These are phyloP conservation scores for Leptothorax acervorum DNA, from an alignment of 2,888 invertebrate species.

Conservation along the genomic window DNA sequence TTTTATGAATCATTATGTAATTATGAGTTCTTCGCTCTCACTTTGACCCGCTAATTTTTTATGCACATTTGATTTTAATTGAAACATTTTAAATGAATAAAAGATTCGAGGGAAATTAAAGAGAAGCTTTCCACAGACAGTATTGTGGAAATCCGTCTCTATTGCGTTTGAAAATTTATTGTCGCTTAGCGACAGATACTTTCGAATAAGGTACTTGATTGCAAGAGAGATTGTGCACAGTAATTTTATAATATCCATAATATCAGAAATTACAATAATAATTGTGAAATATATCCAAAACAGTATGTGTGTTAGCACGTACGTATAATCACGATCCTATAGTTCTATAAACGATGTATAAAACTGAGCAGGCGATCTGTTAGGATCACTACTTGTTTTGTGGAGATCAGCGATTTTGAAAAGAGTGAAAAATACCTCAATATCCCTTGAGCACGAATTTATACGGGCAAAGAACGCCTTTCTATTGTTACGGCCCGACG, in stretches of 20 bases:
- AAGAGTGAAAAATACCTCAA: conserved; percentile 29
- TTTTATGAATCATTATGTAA: conserved; percentile 27
- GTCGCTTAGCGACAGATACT: neutral
- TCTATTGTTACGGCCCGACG: conserved; percentile 22
- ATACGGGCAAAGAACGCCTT: conserved; percentile 25
- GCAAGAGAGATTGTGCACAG: neutral
- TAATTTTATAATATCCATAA: neutral
- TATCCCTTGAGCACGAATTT: conserved; percentile 32
- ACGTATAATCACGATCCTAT: neutral
- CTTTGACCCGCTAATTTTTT: conserved; percentile 3
- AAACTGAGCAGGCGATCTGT: conserved; percentile 19
- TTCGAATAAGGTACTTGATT: neutral
- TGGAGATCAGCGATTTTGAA: conserved; percentile 18
- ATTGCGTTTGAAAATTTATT: neutral
- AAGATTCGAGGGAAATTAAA: conserved; percentile 13
- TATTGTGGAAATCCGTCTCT: neutral
- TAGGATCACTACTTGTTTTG: neutral
- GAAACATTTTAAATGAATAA: conserved; percentile 2
- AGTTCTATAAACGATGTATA: neutral
- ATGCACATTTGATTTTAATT: conserved; percentile 22
- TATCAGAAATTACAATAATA: neutral
- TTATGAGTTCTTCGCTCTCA: conserved; percentile 4
- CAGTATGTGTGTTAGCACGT: neutral
- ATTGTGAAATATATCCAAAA: neutral
- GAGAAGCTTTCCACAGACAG: neutral